Percentiles rank a stretch among this genome's conserved stretches.
Conservation (phyloP, 2,113 vertebrate genomes). For the Sinocyclocheilus anshuiensis region DNA sequence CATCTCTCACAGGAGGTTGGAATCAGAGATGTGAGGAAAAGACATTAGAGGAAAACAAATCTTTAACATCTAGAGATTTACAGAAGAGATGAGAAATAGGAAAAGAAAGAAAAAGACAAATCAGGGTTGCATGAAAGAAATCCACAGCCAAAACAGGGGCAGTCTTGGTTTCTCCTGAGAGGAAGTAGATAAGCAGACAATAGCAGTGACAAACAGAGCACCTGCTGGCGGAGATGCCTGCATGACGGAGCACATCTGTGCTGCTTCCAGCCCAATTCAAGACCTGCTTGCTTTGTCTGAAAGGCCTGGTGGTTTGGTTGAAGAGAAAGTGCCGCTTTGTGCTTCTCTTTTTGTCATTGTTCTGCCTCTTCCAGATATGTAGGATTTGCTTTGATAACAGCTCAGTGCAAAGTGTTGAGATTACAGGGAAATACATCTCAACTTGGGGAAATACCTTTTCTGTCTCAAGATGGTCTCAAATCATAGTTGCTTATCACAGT, state of each 20-base stretch:
- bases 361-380: conserved; percentile 66
- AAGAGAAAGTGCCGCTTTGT: conserved; percentile 78
- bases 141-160: conserved; percentile 75
- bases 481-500: neutral
- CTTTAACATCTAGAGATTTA: conserved; percentile 43
- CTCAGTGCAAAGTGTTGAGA: conserved; percentile 61
- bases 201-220: conserved; percentile 66
- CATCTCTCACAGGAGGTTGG: neutral
- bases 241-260: conserved; percentile 50
- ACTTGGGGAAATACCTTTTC: neutral
- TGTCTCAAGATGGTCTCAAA: neutral
- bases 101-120: conserved; percentile 30
- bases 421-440: conserved; percentile 65
- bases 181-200: conserved; percentile 79
- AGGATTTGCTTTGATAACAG: conserved; percentile 70
- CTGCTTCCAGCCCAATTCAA: neutral
- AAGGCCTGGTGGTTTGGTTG: conserved; percentile 65
- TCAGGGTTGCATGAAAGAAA: conserved; percentile 34
- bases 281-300: conserved; percentile 17
- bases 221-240: conserved; percentile 72
- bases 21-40: neutral
- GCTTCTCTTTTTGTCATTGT: conserved; percentile 67
- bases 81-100: neutral
- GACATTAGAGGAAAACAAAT: conserved; percentile 9
- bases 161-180: conserved; percentile 64